Percentiles rank a stretch among this genome's conserved stretches.
phyloP scores from a whole-genome alignment of 2,113 vertebrate genomes.

The Hypocryptadius cinnamomeus region DNA sequence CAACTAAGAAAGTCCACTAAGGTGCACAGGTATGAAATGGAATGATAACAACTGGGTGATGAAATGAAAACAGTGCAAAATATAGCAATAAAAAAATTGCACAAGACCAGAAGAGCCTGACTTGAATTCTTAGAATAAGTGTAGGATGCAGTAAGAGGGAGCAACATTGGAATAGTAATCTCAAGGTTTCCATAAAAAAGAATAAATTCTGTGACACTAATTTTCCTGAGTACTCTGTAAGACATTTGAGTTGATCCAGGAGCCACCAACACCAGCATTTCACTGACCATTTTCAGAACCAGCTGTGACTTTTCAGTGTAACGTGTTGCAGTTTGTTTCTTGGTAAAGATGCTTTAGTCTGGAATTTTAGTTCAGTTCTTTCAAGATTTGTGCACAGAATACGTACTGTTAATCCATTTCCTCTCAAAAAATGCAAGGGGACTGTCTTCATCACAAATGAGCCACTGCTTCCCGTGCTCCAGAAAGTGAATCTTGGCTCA shows the following conservation, averaged over 20 bases:
- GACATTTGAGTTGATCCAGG: background rate
- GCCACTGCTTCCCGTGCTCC: slow-evolving; percentile 1
- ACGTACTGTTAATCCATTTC: slow-evolving; percentile 23
- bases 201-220: background rate
- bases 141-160: background rate
- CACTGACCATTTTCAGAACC: background rate
- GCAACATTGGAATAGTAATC: background rate
- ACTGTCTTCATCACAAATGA: background rate
- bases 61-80: background rate
- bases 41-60: background rate
- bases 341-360: background rate
- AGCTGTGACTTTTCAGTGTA: background rate
- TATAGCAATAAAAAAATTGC: background rate
- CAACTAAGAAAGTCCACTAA: background rate
- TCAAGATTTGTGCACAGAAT: background rate
- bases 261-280: background rate
- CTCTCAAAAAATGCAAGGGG: background rate
- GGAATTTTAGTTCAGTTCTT: background rate
- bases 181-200: background rate
- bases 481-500: background rate
- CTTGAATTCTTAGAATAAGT: background rate
- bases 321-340: background rate
- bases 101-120: background rate
- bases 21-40: background rate
- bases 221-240: background rate